Conservation (phyloP, 2,797 vertebrate genomes). For the Hozukius guyotensis region DNA sequence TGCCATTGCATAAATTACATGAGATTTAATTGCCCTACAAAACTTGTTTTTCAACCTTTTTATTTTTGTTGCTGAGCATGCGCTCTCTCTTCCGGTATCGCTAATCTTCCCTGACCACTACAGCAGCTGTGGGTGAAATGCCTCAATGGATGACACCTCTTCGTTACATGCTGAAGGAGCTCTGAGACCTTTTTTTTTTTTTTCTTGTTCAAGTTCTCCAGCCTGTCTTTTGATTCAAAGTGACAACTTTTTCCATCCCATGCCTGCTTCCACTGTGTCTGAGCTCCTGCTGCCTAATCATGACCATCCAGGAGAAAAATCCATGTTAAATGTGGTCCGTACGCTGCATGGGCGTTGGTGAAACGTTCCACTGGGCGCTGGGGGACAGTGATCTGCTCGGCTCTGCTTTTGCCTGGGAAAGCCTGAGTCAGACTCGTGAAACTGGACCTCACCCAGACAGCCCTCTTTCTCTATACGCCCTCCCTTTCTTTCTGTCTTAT, state of each 20-base stretch:
- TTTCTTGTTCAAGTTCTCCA: neutral
- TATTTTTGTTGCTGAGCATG: neutral
- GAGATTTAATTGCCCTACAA: constrained; percentile 1
- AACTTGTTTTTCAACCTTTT: neutral
- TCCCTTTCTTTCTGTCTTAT: neutral
- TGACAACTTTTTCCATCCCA: constrained; percentile 34
- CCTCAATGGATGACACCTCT: constrained; percentile 3
- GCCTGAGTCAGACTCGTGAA: constrained; percentile 71
- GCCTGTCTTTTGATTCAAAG: neutral
- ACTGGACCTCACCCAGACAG: constrained; percentile 48
- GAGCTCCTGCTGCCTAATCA: constrained; percentile 32
- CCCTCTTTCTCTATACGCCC: neutral
- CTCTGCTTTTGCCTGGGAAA: constrained; percentile 62
- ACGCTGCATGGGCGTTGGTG: constrained; percentile 46
- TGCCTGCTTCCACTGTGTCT: constrained; percentile 11
- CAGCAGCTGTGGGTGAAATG: constrained; percentile 21
- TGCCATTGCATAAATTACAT: constrained; percentile 1
- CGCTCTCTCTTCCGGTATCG: neutral
- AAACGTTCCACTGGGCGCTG: constrained; percentile 34
- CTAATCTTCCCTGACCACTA: neutral
- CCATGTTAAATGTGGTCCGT: constrained; percentile 25
- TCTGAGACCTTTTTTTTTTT: neutral
- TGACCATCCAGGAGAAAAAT: constrained; percentile 27
- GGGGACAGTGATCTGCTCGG: constrained; percentile 40
- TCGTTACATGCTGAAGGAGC: constrained; percentile 4